phyloP scores from a whole-genome alignment of 2,888 invertebrate genomes.

The Drosophila dives region DNA sequence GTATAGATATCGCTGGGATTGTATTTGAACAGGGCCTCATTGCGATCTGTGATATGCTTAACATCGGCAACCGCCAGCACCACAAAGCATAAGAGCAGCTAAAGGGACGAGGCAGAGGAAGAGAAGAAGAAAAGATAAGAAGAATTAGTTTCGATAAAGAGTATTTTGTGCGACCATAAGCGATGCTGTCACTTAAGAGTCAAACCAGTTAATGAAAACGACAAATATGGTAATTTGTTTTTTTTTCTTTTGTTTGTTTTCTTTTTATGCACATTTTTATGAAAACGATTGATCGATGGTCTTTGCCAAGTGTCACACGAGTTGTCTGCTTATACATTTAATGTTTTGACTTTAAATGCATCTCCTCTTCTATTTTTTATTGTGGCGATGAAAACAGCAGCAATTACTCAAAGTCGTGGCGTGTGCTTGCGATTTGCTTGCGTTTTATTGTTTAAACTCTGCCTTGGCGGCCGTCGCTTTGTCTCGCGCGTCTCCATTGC shows the following conservation, averaged over 20 bases:
- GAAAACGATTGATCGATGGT: conserved; percentile 42
- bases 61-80: conserved; percentile 77
- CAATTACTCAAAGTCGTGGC: conserved; percentile 66
- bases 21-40: conserved; percentile 83
- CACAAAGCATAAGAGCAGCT: conserved; percentile 74
- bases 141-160: conserved; percentile 41
- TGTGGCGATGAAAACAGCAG: conserved; percentile 22
- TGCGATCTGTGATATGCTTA: conserved; percentile 79
- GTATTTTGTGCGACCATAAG: conserved; percentile 35
- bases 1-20: conserved; percentile 83
- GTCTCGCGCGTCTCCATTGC: conserved; percentile 37
- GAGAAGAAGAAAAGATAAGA: conserved; percentile 1
- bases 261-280: conserved; percentile 20
- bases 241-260: conserved; percentile 15
- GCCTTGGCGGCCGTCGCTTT: conserved; percentile 47
- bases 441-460: conserved; percentile 50
- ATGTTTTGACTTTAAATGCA: conserved; percentile 30
- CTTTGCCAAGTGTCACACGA: conserved; percentile 46
- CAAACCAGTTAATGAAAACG: conserved; percentile 23
- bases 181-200: conserved; percentile 49
- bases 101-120: neutral
- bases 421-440: conserved; percentile 56
- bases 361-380: neutral
- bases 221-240: conserved; percentile 39
- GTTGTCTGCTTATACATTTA: conserved; percentile 29